Evolutionary conservation across 2,113 vertebrate species (phyloP), one percentile per base, ranked within the genome.

Genomic region (Ardeotis arabs): DNA sequence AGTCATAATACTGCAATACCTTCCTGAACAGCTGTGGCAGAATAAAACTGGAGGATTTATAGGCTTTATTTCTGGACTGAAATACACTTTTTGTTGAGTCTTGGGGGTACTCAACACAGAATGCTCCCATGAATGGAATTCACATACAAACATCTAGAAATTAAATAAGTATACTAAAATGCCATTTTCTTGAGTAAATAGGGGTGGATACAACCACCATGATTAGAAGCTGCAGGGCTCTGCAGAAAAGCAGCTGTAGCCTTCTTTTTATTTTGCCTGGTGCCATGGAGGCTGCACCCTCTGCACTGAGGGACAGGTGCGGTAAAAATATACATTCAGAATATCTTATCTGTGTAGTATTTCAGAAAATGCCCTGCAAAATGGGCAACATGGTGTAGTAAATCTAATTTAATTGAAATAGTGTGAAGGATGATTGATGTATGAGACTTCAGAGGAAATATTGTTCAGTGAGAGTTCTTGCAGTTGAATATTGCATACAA

Each of bases 21-120:
- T 87, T 68, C 39, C 52, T 47, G 83, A 93, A 89, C 83, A 92
- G 56, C 63, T 93, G 88, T 39, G 52, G 60, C 23, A 92, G 63
- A 92, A 95, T 78, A 89, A 86, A 93, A 55, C 21, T 45, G 7
- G 12, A 67, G n/a, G 78, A 77, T 86, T 96, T 86, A 86, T 66
- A 70, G 52, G 35, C 15, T 89, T 59, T 78, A 33, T 74, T 87
- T 87, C 3, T 5, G 33, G 12, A 11, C 28, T 49, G 12, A 0
- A 0, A 55, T 35, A n/a, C 7, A 35, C 3, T 60, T 81, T 59
- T 84, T 84, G 39, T 92, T 67, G 25, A 84, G 21, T 53, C 39
- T 72, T 68, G 58, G 15, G 12, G 56, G n/a, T 45, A 70, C 16
- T 72, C 62, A 74, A 47, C 7, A 77, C 21, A 81, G 47, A 90